Evolutionary conservation across 2,888 invertebrate genomes (phyloP).

Genomic region (Drosophila crucigera): DNA sequence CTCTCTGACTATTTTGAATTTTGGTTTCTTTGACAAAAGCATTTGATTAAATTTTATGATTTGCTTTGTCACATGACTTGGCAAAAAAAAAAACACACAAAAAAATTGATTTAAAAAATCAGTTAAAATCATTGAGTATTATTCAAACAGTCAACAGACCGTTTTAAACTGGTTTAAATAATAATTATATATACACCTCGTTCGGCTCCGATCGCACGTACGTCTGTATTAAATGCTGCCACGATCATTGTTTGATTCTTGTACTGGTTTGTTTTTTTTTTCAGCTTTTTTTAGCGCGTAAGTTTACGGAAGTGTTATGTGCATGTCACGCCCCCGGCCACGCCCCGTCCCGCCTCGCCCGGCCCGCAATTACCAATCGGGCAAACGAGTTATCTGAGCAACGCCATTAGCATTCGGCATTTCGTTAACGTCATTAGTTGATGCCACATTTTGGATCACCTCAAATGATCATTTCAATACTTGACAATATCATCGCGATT

Average conservation of each 20-base stretch:
- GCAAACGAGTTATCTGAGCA: conserved; percentile 59
- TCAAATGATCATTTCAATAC: conserved; percentile 24
- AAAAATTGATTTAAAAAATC: conserved; percentile 40
- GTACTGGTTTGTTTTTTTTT: conserved; percentile 44
- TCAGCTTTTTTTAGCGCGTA: conserved; percentile 39
- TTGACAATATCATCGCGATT: conserved; percentile 34
- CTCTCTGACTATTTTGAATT: background rate
- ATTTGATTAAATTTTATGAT: conserved; percentile 6
- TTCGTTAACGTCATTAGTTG: conserved; percentile 71
- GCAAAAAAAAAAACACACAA: background rate
- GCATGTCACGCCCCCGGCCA: conserved; percentile 42
- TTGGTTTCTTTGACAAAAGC: conserved; percentile 1
- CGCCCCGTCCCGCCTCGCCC: conserved; percentile 3
- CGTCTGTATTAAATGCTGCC: conserved; percentile 49
- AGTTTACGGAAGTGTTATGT: conserved; percentile 56
- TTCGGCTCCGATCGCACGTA: conserved; percentile 29
- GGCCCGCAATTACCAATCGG: conserved; percentile 35
- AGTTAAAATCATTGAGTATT: conserved; percentile 52
- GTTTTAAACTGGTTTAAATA: conserved; percentile 60
- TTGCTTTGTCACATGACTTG: conserved; percentile 6
- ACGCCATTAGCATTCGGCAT: conserved; percentile 43
- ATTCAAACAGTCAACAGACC: conserved; percentile 34
- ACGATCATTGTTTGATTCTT: conserved; percentile 55
- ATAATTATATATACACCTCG: conserved; percentile 39
- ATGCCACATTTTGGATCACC: conserved; percentile 54